Conservation (phyloP, 2,113 vertebrate species). For the Myrmecobius fasciatus region DNA sequence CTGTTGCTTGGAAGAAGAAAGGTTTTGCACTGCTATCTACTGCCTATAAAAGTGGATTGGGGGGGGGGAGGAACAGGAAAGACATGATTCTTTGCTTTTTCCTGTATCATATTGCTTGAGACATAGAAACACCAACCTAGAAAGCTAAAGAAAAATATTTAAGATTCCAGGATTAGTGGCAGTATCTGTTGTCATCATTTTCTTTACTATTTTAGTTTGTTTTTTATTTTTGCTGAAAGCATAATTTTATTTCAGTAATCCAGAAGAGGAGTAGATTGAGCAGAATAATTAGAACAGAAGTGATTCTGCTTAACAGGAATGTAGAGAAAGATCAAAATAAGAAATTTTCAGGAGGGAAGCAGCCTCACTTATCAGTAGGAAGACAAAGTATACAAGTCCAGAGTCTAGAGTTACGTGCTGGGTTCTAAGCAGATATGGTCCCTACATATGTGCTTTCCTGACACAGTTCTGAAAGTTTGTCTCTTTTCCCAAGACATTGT, state of each 20-base stretch:
- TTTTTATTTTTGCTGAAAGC: not conserved
- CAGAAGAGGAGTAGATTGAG: not conserved
- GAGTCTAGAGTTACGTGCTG: not conserved
- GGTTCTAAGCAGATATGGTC: not conserved
- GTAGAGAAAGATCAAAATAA: not conserved
- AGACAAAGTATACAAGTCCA: not conserved
- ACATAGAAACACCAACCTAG: not conserved
- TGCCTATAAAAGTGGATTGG: not conserved
- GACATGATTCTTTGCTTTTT: not conserved
- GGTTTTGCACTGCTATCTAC: not conserved
- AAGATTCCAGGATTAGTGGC: not conserved
- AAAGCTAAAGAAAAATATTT: not conserved
- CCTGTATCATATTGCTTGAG: too few species aligned
- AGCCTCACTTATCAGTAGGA: not conserved
- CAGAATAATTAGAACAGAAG: not conserved
- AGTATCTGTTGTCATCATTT: not conserved
- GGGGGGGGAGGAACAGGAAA: too few species aligned
- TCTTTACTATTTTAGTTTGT: not conserved
- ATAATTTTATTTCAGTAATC: not conserved
- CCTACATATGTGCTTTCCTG: too few species aligned
- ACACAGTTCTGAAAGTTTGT: too few species aligned
- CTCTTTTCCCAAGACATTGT: too few species aligned
- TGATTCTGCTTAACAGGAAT: not conserved
- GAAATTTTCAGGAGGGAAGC: not conserved
- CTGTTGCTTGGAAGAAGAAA: not conserved